Conservation (phyloP, 2,888 invertebrate species). For the Alsophila aescularia region DNA sequence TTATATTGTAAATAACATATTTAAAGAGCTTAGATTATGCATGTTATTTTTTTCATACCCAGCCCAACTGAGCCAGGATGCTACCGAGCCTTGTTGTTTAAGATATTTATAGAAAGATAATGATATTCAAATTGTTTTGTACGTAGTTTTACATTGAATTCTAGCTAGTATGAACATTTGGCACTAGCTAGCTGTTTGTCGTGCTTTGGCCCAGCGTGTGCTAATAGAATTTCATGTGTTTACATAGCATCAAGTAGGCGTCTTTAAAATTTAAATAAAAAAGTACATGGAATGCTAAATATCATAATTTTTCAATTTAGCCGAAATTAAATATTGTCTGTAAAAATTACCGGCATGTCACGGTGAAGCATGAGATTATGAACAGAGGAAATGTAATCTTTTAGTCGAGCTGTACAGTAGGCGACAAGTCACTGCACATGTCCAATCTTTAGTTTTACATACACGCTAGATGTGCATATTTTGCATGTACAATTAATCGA, state of each 20-base stretch:
- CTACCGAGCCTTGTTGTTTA: constrained; percentile 1
- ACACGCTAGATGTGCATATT: too few relatives aligned
- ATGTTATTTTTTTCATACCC: neutral
- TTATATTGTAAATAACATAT: neutral
- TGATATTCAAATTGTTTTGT: constrained; percentile 5
- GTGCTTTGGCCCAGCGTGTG: constrained; percentile 1
- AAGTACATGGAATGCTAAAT: neutral
- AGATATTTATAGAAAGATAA: constrained; percentile 11
- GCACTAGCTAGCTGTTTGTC: neutral
- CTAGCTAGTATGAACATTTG: constrained; percentile 3
- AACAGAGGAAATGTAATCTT: too few relatives aligned
- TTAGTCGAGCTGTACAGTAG: too few relatives aligned
- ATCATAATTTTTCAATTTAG: too few relatives aligned
- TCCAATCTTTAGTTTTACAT: too few relatives aligned
- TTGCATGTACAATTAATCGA: too few relatives aligned
- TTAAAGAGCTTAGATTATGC: neutral
- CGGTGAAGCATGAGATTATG: too few relatives aligned
- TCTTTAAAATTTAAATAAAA: too few relatives aligned
- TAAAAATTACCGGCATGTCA: too few relatives aligned
- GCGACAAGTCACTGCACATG: too few relatives aligned
- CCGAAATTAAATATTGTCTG: neutral
- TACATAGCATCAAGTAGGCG: constrained; percentile 1
- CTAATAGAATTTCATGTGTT: constrained; percentile 1
- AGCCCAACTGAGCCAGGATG: neutral
- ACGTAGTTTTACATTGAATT: constrained; percentile 7